These are phyloP conservation scores for Lumbricus terrestris DNA, from an alignment of 2,888 invertebrate genomes.

Conservation along the genomic window DNA sequence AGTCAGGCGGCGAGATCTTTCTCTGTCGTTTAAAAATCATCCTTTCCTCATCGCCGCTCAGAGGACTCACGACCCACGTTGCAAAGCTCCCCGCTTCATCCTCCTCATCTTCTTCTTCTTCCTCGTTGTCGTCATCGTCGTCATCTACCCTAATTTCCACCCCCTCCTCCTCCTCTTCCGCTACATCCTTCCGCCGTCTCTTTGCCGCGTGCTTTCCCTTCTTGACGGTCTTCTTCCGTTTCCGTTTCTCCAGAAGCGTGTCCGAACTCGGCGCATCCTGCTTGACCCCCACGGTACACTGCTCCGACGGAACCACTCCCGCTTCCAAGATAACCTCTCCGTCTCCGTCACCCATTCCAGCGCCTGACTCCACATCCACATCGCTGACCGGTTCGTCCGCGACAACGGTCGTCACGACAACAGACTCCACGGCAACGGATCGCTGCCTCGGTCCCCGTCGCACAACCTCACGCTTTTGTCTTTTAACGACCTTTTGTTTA, in stretches of 20 bases:
- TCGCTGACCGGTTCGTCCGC: not conserved
- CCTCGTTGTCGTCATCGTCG: conserved; percentile 12
- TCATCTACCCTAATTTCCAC: conserved; percentile 17
- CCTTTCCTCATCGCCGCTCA: conserved; percentile 10
- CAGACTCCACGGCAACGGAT: not conserved
- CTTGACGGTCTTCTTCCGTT: not conserved
- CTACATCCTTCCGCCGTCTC: not conserved
- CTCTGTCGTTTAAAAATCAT: not conserved
- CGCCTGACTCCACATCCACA: not conserved
- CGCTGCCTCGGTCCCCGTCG: not conserved
- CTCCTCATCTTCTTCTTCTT: too few species aligned
- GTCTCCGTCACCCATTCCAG: not conserved
- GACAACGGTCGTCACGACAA: not conserved
- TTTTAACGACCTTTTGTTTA: not conserved
- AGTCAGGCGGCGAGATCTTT: not conserved
- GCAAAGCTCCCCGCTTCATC: not conserved
- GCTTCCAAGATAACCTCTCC: too few species aligned
- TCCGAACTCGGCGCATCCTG: not conserved
- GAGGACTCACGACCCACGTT: not conserved
- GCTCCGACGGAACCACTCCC: not conserved
- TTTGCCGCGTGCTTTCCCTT: not conserved
- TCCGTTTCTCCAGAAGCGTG: not conserved
- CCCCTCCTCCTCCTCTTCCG: conserved; percentile 13
- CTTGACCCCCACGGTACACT: not conserved
- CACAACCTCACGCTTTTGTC: not conserved